Conservation (phyloP, 2,113 vertebrate genomes). For the Lagopus muta region DNA sequence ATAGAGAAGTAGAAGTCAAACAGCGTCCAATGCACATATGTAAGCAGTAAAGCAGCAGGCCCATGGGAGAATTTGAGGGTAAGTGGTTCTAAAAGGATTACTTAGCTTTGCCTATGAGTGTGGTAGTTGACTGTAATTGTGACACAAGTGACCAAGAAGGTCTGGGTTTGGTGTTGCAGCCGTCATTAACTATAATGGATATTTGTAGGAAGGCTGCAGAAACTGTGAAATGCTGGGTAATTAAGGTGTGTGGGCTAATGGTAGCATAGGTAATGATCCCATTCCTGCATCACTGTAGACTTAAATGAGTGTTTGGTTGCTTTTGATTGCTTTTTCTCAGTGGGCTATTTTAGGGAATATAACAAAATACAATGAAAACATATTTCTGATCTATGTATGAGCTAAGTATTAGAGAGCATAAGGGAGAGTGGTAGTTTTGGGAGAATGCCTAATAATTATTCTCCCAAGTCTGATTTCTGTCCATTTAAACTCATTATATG, state of each 20-base stretch:
- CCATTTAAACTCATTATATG: neutral
- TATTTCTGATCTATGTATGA: neutral
- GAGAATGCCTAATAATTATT: neutral
- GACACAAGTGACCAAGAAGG: neutral
- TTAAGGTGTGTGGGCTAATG: conserved; percentile 19
- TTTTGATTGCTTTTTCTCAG: neutral
- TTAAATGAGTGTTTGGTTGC: conserved; percentile 11
- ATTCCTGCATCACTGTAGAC: conserved; percentile 1
- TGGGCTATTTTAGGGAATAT: neutral
- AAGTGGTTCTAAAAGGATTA: neutral
- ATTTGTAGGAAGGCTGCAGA: neutral
- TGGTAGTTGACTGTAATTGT: neutral
- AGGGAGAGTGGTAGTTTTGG: neutral
- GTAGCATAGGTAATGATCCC: neutral
- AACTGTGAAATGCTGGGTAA: neutral
- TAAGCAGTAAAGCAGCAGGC: neutral
- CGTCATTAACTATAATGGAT: neutral
- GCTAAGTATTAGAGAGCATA: neutral
- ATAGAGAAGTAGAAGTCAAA: neutral
- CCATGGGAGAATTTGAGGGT: neutral
- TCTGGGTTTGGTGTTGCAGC: neutral
- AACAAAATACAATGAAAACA: neutral
- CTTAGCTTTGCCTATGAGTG: neutral
- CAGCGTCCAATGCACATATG: neutral
- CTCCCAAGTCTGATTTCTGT: neutral